Evolutionary conservation across 1,140 invertebrate species (phyloP), one percentile per base, ranked within the genome.

Genomic region (Probaryconus sp.): DNA sequence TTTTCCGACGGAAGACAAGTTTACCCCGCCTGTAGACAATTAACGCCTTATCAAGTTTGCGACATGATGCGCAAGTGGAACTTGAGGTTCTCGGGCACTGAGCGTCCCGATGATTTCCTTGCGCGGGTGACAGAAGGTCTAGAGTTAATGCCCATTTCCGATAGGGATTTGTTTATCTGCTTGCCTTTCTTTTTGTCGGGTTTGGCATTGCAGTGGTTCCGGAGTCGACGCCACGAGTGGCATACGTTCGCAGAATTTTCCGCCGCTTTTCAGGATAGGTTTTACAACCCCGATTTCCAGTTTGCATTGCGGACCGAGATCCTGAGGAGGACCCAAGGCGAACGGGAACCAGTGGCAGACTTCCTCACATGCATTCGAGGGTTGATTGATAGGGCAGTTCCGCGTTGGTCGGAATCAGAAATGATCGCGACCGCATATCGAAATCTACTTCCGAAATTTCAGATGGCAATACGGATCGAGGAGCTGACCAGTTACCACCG

Each of bases 41-140:
- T n/a, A n/a, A n/a, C n/a, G n/a, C n/a, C n/a, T n/a, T n/a, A n/a
- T n/a, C n/a, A n/a, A n/a, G 60, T 51, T 9, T 64, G 18, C 17
- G 61, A 65, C 5, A 30, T 55, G 2, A 65, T 65, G 61, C 30
- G 61, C 4, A 53, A 53, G 45, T 65, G 61, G 48, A 47, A 55
- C 31, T 35, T 65, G 1, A 13, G 20, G 2, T 65, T 53, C 37
- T 18, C 40, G 0, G 61, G 48, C 6, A 33, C 5, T 5, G 47
- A 30, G 20, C 53, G 26, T 35, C 37, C 40, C 0, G 61, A 65
- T 24, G 30, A 33, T 2, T 65, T 13, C 16, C 2, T 53, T 0
- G 16, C n/a, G 16, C 16, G 48, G 4, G n/a, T 65, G 0, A 5
- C 6, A 3, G 61, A 65, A 14, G 61, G 61, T 16, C 14, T 10